phyloP scores from a whole-genome alignment of 2,113 vertebrate genomes.

The Australoheros scitulus region DNA sequence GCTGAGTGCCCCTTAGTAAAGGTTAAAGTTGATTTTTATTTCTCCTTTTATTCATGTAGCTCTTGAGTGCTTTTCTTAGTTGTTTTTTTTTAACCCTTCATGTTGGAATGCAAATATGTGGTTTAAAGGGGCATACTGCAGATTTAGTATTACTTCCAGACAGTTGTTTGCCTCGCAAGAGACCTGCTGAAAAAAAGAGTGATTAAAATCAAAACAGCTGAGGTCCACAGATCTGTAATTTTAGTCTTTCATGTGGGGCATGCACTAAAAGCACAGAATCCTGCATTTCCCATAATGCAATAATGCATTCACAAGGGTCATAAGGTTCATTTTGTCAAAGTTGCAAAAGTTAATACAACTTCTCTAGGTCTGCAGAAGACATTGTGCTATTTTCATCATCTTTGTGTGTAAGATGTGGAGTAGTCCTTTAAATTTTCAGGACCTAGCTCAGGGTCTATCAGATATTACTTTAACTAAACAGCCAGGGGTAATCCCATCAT shows the following conservation, averaged over 20 bases:
- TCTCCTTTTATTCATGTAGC: neutral
- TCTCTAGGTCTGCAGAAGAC: neutral
- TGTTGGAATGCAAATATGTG: neutral
- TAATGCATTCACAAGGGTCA: neutral
- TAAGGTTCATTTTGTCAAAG: neutral
- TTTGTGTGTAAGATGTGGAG: neutral
- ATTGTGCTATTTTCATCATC: neutral
- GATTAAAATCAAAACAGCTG: neutral
- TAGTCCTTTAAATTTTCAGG: neutral
- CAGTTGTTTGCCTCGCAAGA: neutral
- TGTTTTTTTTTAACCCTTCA: neutral
- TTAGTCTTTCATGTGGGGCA: neutral
- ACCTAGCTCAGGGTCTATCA: neutral
- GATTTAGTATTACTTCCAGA: neutral
- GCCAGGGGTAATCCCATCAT: neutral
- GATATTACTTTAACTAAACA: neutral
- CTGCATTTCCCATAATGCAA: neutral
- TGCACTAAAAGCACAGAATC: neutral
- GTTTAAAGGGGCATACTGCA: neutral
- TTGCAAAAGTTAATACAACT: neutral
- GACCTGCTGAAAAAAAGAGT: neutral
- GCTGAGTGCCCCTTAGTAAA: slow-evolving; percentile 9
- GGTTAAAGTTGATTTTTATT: neutral
- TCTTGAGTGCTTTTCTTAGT: neutral
- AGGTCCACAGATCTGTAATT: neutral